These are phyloP conservation scores for Allobates femoralis DNA, from an alignment of 2,797 vertebrate species.

Conservation along the genomic window DNA sequence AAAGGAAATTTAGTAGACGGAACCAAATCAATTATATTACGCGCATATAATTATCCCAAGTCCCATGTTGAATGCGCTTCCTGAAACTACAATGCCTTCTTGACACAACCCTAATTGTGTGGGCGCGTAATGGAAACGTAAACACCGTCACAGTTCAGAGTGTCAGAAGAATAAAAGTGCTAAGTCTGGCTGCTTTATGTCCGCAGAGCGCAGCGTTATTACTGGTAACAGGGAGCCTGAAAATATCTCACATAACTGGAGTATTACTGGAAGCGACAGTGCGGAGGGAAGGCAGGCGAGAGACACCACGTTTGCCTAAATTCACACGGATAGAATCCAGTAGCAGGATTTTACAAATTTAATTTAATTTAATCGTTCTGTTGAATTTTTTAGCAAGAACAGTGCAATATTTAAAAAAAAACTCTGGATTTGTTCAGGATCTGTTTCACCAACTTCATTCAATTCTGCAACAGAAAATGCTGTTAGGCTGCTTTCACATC, in stretches of 20 bases:
- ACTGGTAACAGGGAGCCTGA: not conserved
- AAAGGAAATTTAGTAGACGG: constrained; percentile 59
- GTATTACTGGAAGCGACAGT: not conserved
- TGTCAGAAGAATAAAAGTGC: constrained; percentile 13
- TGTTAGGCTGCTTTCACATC: too few relatives aligned
- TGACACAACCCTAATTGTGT: constrained; percentile 58
- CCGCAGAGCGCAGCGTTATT: too few relatives aligned
- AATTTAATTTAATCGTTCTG: too few relatives aligned
- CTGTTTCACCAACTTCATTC: too few relatives aligned
- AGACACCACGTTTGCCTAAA: not conserved
- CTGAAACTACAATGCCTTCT: constrained; percentile 59
- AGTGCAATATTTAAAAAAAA: too few relatives aligned
- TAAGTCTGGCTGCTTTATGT: not conserved
- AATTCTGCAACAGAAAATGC: too few relatives aligned
- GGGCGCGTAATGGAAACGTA: constrained; percentile 45
- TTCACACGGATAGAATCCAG: too few relatives aligned
- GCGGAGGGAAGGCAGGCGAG: not conserved
- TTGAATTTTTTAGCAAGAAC: too few relatives aligned
- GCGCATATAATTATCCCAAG: constrained; percentile 59
- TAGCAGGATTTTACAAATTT: too few relatives aligned
- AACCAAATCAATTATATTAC: constrained; percentile 56
- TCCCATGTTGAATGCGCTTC: constrained; percentile 61
- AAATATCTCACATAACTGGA: not conserved
- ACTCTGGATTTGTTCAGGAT: too few relatives aligned
- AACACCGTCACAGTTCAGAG: constrained; percentile 40